Conservation (phyloP, 2,797 vertebrate species). For the Ataeniobius toweri region DNA sequence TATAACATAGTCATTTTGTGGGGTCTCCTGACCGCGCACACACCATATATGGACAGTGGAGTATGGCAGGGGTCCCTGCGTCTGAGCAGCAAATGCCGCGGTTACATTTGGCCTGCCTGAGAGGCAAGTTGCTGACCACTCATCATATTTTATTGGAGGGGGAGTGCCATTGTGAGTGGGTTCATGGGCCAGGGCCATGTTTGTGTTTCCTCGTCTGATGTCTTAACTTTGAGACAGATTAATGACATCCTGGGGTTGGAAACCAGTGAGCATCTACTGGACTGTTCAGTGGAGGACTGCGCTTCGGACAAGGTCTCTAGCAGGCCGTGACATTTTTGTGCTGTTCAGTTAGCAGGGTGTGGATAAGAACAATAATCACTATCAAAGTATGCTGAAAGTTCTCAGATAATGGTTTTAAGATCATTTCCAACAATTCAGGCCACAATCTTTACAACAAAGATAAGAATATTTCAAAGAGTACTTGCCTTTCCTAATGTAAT, state of each 20-base stretch:
- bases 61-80: constrained; percentile 40
- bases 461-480: background rate
- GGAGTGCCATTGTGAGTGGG: constrained; percentile 54
- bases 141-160: constrained; percentile 65
- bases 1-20: constrained; percentile 72
- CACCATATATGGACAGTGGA: constrained; percentile 66
- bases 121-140: constrained; percentile 62
- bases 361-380: background rate
- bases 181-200: constrained; percentile 53
- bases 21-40: constrained; percentile 67
- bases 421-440: constrained; percentile 33
- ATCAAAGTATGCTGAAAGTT: constrained; percentile 12
- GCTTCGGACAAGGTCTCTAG: background rate
- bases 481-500: background rate
- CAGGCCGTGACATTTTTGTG: constrained; percentile 4
- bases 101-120: constrained; percentile 47
- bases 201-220: constrained; percentile 60
- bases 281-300: constrained; percentile 30
- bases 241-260: constrained; percentile 27
- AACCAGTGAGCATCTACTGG: constrained; percentile 42
- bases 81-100: constrained; percentile 49
- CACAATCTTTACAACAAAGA: constrained; percentile 20
- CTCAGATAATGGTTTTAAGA: constrained; percentile 31
- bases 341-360: background rate
- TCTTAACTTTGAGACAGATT: constrained; percentile 49